Base-by-base conservation (phyloP, 2,888 invertebrate genomes). In the Apotomis turbidana region DNA sequence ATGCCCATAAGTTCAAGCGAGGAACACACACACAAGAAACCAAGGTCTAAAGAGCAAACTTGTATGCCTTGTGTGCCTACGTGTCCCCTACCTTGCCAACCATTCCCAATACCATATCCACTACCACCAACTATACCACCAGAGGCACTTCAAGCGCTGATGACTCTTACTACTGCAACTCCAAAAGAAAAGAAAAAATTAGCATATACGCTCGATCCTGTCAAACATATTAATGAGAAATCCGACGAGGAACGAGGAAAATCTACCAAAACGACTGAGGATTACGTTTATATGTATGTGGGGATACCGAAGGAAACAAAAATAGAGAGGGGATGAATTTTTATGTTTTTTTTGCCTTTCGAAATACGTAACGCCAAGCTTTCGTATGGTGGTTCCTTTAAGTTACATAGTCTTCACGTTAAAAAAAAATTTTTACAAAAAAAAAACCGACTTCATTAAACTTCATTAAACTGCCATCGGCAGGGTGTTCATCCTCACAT, bases 51-150 rank as follows among this genome's bases (percentile, higher is more conserved):
- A 41, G 13, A 2, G 3, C 49, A 6, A 13, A 3, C 66, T 10
- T 66, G 58, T 12, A n/a, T 58, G 10, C 27, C 70, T 27, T 70
- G 70, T 15, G 52, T 58, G 70, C 51, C 70, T 1, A 12, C 46
- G 5, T 70, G 70, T 3, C 51, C 41, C 5, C 2, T 51, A 13
- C 51, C 57, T 27, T 36, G 54, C 13, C 41, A 41, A 5, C 41
- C 41, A 41, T 41, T 41, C 41, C 51, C 41, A 4, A 2, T 41
- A 13, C 41, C 57, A n/a, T 36, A 36, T 38, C 10, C 41, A 41
- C 38, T 38, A 41, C 38, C 63, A 15, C 8, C 46, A 8, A 13
- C 13, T 5, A 54, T 41, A 38, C 52, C 64, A 3, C 44, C 41
- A 44, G 44, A 12, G 1, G 27, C 44, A 3, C 9, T 36, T 0